These are phyloP conservation scores for Tokudaia tokunoshimensis DNA, from an alignment of 2,797 vertebrate species.

Conservation along the genomic window DNA sequence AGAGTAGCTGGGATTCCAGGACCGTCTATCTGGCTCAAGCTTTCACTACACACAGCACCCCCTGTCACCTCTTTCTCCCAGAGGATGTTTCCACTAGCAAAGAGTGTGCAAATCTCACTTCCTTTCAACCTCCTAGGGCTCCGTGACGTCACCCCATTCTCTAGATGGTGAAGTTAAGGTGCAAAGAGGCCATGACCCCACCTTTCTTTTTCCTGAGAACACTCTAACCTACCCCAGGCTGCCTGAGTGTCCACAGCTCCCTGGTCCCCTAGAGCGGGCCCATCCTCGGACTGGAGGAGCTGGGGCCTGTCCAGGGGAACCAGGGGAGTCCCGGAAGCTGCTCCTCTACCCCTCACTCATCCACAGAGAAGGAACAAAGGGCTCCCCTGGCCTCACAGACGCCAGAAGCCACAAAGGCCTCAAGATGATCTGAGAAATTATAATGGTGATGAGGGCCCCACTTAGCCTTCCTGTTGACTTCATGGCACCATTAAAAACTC, in stretches of 20 bases:
- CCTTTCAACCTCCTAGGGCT: neutral
- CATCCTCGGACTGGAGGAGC: neutral
- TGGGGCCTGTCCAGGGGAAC: neutral
- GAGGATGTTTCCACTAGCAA: neutral
- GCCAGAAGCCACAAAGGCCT: neutral
- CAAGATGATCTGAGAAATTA: neutral
- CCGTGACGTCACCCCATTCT: neutral
- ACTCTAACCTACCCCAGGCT: neutral
- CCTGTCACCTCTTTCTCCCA: neutral
- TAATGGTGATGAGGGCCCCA: rapidly evolving
- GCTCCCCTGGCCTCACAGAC: neutral
- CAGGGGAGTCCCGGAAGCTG: neutral
- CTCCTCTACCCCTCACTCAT: neutral
- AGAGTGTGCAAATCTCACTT: neutral
- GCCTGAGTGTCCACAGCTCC: neutral
- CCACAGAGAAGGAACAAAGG: neutral
- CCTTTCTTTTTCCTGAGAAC: neutral
- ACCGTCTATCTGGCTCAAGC: neutral
- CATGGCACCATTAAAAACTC: neutral
- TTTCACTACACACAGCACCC: neutral
- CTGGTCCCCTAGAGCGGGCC: neutral
- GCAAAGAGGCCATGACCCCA: neutral
- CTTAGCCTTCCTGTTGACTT: neutral
- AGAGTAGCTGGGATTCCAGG: neutral
- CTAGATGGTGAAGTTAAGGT: neutral